Conservation (phyloP, 2,113 vertebrate species). For the Pygoscelis antarcticus region DNA sequence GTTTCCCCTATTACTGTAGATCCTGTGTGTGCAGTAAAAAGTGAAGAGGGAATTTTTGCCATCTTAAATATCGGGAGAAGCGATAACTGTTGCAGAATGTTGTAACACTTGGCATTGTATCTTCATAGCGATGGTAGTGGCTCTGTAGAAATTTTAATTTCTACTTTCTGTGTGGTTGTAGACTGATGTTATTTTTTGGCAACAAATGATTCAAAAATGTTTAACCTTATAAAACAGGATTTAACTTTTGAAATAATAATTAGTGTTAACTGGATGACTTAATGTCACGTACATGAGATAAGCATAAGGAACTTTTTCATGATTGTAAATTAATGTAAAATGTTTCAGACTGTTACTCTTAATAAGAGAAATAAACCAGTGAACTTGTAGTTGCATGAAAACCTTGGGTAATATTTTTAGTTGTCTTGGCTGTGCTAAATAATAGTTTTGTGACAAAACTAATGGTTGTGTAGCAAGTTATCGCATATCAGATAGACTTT, state of each 20-base stretch:
- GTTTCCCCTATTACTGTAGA: neutral
- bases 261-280: neutral
- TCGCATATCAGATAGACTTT: neutral
- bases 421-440: neutral
- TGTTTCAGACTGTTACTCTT: constrained; percentile 29
- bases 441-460: neutral
- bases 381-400: constrained; percentile 33
- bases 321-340: constrained; percentile 47
- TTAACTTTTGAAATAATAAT: neutral
- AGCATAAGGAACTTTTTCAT: neutral
- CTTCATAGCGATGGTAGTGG: neutral
- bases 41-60: neutral
- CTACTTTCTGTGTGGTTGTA: constrained; percentile 37
- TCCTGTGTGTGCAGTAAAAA: neutral
- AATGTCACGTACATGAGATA: neutral
- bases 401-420: neutral
- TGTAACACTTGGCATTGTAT: constrained; percentile 9
- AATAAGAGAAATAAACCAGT: constrained; percentile 57
- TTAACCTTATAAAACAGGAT: constrained; percentile 4
- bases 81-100: neutral
- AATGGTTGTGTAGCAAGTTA: neutral
- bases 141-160: constrained; percentile 38
- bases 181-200: neutral
- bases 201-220: neutral
- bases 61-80: neutral